These are phyloP conservation scores for Volucella inanis DNA, from an alignment of 2,888 invertebrate species.

Conservation along the genomic window DNA sequence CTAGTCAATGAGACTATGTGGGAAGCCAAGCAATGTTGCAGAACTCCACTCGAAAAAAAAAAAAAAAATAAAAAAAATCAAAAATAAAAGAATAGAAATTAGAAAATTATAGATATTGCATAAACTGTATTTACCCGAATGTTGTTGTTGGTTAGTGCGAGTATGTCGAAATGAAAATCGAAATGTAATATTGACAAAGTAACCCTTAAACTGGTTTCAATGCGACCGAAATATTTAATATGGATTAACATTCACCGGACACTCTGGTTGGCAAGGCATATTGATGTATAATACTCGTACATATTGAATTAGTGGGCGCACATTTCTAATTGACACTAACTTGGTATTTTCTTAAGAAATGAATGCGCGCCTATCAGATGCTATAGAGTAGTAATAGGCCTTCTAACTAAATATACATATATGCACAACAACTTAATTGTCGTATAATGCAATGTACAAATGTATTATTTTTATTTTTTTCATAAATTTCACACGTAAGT, in stretches of 20 bases:
- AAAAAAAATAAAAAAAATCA: slow-evolving; percentile 15
- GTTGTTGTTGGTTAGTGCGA: not conserved
- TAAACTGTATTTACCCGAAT: slow-evolving; percentile 48
- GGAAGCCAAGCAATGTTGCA: not conserved
- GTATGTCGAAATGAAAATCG: not conserved
- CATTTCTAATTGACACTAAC: slow-evolving; percentile 55
- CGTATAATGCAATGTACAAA: not conserved
- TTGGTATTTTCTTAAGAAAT: slow-evolving; percentile 55
- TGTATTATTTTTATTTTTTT: slow-evolving; percentile 44
- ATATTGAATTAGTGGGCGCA: slow-evolving; percentile 20
- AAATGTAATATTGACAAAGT: not conserved
- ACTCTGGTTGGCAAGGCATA: not conserved
- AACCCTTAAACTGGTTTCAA: slow-evolving; percentile 61
- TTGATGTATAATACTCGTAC: slow-evolving; percentile 12
- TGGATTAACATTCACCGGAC: slow-evolving; percentile 40
- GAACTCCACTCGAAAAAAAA: slow-evolving; percentile 10
- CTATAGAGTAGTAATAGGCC: slow-evolving; percentile 6
- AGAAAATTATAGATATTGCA: not conserved
- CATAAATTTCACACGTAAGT: slow-evolving; percentile 61
- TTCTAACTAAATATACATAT: too few species aligned
- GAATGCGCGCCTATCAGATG: slow-evolving; percentile 70
- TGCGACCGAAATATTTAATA: slow-evolving; percentile 18
- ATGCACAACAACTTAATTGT: slow-evolving; percentile 5
- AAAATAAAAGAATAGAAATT: slow-evolving; percentile 20
- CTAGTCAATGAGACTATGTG: slow-evolving; percentile 1